These are phyloP conservation scores for Tarsius wallacei DNA, from an alignment of 2,797 vertebrate species.

Conservation along the genomic window DNA sequence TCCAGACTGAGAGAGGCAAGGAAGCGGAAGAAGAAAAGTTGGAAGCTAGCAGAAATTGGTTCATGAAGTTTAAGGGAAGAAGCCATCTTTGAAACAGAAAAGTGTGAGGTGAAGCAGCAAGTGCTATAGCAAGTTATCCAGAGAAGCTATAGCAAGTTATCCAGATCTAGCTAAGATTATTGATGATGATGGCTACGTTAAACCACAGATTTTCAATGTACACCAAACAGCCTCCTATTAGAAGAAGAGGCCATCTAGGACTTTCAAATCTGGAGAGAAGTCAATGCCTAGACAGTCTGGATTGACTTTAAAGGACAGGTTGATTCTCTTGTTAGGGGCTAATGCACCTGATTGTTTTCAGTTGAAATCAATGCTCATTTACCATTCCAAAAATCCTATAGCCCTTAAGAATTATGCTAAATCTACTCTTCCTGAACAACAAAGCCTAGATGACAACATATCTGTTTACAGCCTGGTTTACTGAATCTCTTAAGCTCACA, in stretches of 20 bases:
- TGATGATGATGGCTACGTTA: not conserved
- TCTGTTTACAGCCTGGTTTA: not conserved
- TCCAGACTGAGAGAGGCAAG: not conserved
- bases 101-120: not conserved
- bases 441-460: not conserved
- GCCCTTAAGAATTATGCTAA: not conserved
- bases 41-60: not conserved
- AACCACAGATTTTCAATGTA: not conserved
- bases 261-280: not conserved
- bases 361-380: not conserved
- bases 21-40: not conserved
- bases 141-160: not conserved
- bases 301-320: not conserved
- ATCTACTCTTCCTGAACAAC: not conserved
- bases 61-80: not conserved
- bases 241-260: not conserved
- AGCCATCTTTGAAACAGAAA: not conserved
- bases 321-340: not conserved
- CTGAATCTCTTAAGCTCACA: not conserved
- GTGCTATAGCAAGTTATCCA: no score
- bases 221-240: not conserved
- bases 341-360: not conserved
- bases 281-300: no score
- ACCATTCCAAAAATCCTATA: not conserved
- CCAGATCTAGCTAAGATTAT: not conserved